These are phyloP conservation scores for Ditylenchus dipsaci DNA, from an alignment of 1,140 invertebrate genomes.

Conservation along the genomic window DNA sequence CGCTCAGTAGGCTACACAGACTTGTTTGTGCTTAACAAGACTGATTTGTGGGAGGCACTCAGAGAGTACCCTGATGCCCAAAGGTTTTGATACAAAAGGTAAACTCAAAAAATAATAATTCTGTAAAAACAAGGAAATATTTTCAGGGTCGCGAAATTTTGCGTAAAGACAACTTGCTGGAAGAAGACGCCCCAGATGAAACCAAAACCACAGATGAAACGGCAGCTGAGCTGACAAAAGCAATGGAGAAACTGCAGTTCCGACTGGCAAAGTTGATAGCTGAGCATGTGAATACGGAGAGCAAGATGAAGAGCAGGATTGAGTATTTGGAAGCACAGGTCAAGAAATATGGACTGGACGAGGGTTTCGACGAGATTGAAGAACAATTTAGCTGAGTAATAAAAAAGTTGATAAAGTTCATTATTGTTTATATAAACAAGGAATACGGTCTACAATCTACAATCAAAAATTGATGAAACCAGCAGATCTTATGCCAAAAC, in stretches of 20 bases:
- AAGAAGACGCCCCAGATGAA: conserved; percentile 69
- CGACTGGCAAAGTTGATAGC: conserved; percentile 35
- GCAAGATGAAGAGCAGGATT: conserved; percentile 19
- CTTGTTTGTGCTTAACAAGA: conserved; percentile 61
- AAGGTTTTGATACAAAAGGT: conserved; percentile 72
- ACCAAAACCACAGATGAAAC: conserved; percentile 62
- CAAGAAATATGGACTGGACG: conserved; percentile 7
- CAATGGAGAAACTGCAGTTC: conserved; percentile 69
- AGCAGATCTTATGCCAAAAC: too few relatives aligned
- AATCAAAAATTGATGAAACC: too few relatives aligned
- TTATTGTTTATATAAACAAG: too few relatives aligned
- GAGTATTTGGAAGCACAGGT: conserved; percentile 29
- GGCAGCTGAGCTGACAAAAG: conserved; percentile 61
- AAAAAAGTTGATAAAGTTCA: too few relatives aligned
- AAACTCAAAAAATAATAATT: neutral
- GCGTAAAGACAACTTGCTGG: conserved; percentile 84
- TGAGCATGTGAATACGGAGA: conserved; percentile 37
- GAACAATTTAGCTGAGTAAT: too few relatives aligned
- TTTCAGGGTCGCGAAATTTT: conserved; percentile 75
- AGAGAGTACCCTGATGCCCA: conserved; percentile 85
- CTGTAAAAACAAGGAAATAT: neutral
- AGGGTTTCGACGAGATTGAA: too few relatives aligned
- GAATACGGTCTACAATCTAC: too few relatives aligned
- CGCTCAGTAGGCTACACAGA: conserved; percentile 61
- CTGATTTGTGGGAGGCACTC: conserved; percentile 63